Percentiles rank a stretch among this genome's conserved stretches.
These are phyloP conservation scores for Protosalanx chinensis DNA, from an alignment of 2,797 vertebrate species.

Conservation along the genomic window DNA sequence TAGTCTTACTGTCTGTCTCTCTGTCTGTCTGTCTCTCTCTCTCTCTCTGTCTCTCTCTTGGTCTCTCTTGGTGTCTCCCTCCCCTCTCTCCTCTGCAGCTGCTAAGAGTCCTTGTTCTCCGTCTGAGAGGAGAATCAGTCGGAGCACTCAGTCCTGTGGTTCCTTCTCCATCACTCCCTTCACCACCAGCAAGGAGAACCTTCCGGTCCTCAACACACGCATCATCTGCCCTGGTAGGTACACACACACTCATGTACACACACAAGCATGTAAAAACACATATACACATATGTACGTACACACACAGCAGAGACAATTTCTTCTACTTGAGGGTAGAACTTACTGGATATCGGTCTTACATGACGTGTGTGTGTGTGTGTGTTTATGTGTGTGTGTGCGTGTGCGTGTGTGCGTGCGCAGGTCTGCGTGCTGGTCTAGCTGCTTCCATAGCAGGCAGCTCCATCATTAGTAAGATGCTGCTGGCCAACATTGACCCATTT, in stretches of 20 bases:
- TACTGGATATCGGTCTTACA: neutral
- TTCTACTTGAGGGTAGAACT: neutral
- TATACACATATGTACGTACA: neutral
- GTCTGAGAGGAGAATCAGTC: slow-evolving; percentile 80
- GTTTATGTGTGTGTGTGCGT: neutral
- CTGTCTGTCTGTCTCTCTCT: neutral
- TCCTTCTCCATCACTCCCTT: slow-evolving; percentile 83
- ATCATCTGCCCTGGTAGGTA: slow-evolving; percentile 93
- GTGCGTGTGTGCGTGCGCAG: slow-evolving; percentile 59
- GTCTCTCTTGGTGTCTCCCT: neutral
- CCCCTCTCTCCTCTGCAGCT: slow-evolving; percentile 41
- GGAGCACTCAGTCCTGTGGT: slow-evolving; percentile 82
- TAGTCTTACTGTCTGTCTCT: no score
- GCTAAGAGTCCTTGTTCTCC: slow-evolving; percentile 82
- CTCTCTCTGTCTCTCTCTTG: neutral
- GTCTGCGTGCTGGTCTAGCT: slow-evolving; percentile 91
- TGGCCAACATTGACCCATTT: slow-evolving; percentile 96
- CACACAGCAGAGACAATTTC: neutral
- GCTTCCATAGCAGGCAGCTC: slow-evolving; percentile 98
- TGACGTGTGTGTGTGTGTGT: neutral
- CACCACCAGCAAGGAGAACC: slow-evolving; percentile 91
- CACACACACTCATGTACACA: slow-evolving; percentile 9
- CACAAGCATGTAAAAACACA: neutral
- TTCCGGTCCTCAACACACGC: slow-evolving; percentile 95
- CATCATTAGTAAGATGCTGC: slow-evolving; percentile 98